Evolutionary conservation across 2,797 vertebrate species (phyloP), one percentile per base, ranked within the genome.

Genomic region (Silurus aristotelis): DNA sequence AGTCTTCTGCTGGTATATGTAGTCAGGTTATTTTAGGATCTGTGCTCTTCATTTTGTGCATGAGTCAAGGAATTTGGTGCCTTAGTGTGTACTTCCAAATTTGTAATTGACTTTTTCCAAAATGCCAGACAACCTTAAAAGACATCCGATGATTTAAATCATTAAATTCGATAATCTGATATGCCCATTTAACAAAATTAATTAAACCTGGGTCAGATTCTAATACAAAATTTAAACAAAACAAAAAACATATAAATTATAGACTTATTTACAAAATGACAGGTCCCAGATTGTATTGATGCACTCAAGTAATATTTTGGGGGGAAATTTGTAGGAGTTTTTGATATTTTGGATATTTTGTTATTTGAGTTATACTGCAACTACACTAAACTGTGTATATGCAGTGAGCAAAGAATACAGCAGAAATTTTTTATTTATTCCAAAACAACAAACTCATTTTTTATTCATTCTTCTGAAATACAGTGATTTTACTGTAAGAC

Each of bases 1-100:
- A 81, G 84, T 81, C 84, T 88, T 95, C 95, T 91, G 81, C 78
- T 80, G 46, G 80, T 86, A 77, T 60, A 83, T 84, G 73, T 82
- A 86, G 86, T 48, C 63, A 58, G 5, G 14, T 43, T 63, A 31
- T 48, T 80, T 67, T 61, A 76, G 75, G 52, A 77, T 72, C 66
- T 60, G 80, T n/a, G 64, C 78, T 86, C 75, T 60, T 43, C 20
- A 56, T 83, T 85, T 78, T 80, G 60, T 55, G 75, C 77, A 8
- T n/a, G 20, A 79, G 31, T 25, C 77, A n/a, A 63, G 60, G 80
- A 82, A 85, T 85, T 68, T 82, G 17, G 27, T 76, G 48, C 25
- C 71, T 66, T 64, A 38, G 20, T 55, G 52, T 63, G n/a, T 58
- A 48, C 31, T 72, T 67, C 46, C 19, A 82, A 82, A 25, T 80